These are phyloP conservation scores for Paralvinella palmiformis DNA, from an alignment of 1,140 invertebrate genomes.

Conservation along the genomic window DNA sequence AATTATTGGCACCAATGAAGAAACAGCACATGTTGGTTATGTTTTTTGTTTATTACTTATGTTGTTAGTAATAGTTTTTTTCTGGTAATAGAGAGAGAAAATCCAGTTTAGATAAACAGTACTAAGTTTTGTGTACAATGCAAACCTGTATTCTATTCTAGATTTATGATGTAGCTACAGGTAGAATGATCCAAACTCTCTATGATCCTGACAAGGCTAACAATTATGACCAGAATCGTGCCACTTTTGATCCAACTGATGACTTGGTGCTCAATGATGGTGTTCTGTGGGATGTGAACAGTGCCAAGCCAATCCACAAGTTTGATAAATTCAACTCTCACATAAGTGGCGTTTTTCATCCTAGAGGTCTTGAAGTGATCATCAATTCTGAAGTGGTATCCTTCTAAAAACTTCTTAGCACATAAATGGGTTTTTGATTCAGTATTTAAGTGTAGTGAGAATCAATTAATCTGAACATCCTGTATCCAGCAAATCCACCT, in stretches of 20 bases:
- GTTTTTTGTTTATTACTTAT: too few relatives aligned
- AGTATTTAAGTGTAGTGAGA: not conserved
- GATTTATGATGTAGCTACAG: constrained; percentile 87
- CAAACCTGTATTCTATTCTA: too few relatives aligned
- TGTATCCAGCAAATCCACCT: too few relatives aligned
- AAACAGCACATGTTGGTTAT: constrained; percentile 61
- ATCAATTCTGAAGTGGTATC: constrained; percentile 58
- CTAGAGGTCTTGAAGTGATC: constrained; percentile 79
- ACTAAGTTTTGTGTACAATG: constrained; percentile 22
- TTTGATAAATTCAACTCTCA: constrained; percentile 96
- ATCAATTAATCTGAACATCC: not conserved
- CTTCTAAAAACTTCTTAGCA: constrained; percentile 24
- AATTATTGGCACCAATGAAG: constrained; percentile 65
- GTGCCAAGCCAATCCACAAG: constrained; percentile 68
- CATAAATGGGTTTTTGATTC: not conserved
- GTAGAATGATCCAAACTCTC: constrained; percentile 66
- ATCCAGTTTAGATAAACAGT: not conserved
- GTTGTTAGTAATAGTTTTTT: too few relatives aligned
- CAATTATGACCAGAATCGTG: constrained; percentile 86
- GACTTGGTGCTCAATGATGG: constrained; percentile 92
- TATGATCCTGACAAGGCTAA: constrained; percentile 73
- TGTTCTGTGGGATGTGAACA: constrained; percentile 89
- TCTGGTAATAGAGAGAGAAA: too few relatives aligned
- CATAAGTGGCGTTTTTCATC: constrained; percentile 93
- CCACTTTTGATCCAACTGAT: constrained; percentile 89